Evolutionary conservation across 2,797 vertebrate species (phyloP).

Genomic region (Triplophysa yarkandensis): DNA sequence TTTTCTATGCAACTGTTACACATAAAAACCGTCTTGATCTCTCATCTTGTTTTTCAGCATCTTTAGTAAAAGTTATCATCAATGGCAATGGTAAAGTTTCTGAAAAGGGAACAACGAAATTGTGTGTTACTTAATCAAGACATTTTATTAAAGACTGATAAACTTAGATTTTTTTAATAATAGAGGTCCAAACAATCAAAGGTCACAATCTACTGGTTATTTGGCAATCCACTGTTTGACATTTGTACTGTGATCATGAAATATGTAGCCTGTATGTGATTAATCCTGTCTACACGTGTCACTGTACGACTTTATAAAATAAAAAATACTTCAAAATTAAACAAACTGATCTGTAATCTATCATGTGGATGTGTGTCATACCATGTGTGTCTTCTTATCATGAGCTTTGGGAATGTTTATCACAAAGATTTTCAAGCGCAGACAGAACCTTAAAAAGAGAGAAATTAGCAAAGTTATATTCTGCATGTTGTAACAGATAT

Average conservation of each 20-base stretch:
- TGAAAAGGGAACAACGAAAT: neutral
- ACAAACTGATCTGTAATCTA: neutral
- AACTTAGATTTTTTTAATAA: neutral
- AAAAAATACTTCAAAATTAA: constrained; percentile 75
- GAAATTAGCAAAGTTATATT: neutral
- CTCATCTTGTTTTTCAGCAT: constrained; percentile 63
- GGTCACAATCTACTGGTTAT: constrained; percentile 65
- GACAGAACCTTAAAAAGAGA: constrained; percentile 67
- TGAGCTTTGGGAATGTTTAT: neutral
- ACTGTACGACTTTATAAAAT: constrained; percentile 61
- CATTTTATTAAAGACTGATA: neutral
- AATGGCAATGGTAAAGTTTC: neutral
- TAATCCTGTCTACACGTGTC: constrained; percentile 24
- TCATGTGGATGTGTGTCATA: neutral
- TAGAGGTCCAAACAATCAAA: constrained; percentile 44
- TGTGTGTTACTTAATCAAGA: neutral
- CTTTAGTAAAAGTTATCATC: neutral
- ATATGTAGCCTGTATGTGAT: constrained; percentile 59
- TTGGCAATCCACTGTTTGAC: constrained; percentile 52
- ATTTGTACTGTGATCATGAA: constrained; percentile 67
- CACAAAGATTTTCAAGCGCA: constrained; percentile 68
- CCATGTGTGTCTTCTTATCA: neutral
- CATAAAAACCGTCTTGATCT: constrained; percentile 71
- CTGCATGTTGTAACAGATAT: neutral
- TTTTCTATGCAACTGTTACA: constrained; percentile 84